Evolutionary conservation across 2,888 invertebrate genomes (phyloP).

Genomic region (Norana najaformis): DNA sequence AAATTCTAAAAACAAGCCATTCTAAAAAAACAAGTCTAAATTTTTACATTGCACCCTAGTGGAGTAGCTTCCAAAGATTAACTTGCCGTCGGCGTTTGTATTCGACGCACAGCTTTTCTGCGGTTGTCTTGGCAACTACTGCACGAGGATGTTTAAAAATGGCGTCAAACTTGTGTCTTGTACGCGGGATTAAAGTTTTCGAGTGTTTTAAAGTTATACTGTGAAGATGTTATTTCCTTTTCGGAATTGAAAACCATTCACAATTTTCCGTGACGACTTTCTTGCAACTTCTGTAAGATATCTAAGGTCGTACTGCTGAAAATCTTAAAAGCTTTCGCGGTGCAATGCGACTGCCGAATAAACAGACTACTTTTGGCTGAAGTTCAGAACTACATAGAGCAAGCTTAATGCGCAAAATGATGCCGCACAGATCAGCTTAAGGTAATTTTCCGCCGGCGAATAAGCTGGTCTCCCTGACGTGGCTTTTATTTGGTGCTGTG

Average conservation of each 20-base stretch:
- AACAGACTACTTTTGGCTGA: background rate
- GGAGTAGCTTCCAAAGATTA: too few relatives aligned
- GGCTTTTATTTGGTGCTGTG: too few relatives aligned
- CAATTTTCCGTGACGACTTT: background rate
- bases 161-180: background rate
- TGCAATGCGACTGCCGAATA: background rate
- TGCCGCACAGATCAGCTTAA: background rate
- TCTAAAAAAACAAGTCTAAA: too few relatives aligned
- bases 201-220: background rate
- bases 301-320: background rate
- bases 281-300: background rate
- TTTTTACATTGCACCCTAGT: too few relatives aligned
- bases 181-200: background rate
- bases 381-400: background rate
- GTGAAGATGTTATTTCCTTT: background rate
- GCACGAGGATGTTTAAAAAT: slow-evolving; percentile 1
- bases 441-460: too few relatives aligned
- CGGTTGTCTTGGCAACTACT: background rate
- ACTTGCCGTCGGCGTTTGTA: background rate
- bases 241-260: background rate
- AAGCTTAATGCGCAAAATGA: background rate
- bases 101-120: background rate
- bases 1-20: too few relatives aligned
- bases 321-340: background rate
- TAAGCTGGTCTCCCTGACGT: too few relatives aligned